Percentiles rank a stretch among this genome's conserved stretches.
These are phyloP conservation scores for Protodeltote pygarga DNA, from an alignment of 2,888 invertebrate genomes.

Conservation along the genomic window DNA sequence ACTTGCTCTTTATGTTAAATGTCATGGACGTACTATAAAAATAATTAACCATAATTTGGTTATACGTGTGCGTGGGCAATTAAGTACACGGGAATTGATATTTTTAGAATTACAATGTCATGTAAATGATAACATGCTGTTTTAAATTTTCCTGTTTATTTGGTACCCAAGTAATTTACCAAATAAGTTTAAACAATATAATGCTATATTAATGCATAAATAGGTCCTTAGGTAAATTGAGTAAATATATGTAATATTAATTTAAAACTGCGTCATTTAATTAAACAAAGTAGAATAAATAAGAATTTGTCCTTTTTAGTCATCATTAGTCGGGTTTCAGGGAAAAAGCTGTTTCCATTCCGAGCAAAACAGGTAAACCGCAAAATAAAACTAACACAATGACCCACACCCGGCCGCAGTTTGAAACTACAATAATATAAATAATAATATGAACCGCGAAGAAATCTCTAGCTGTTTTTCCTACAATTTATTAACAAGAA, in stretches of 20 bases:
- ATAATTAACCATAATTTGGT: neutral
- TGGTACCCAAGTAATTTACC: neutral
- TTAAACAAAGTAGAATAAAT: slow-evolving; percentile 42
- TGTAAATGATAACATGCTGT: too few species aligned
- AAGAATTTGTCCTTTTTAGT: slow-evolving; percentile 53
- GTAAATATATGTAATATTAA: slow-evolving; percentile 14
- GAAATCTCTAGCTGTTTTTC: slow-evolving; percentile 21
- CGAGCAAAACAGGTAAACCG: slow-evolving; percentile 76
- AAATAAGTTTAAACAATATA: too few species aligned
- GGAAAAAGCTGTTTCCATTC: slow-evolving; percentile 56
- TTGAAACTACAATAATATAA: slow-evolving; percentile 36
- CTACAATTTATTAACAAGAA: slow-evolving; percentile 6
- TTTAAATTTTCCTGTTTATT: too few species aligned
- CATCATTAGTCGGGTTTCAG: slow-evolving; percentile 45
- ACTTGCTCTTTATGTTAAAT: slow-evolving; percentile 33
- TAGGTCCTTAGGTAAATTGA: slow-evolving; percentile 2
- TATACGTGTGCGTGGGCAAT: neutral
- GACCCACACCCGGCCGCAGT: slow-evolving; percentile 29
- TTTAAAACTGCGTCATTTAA: slow-evolving; percentile 42
- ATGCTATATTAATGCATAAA: slow-evolving; percentile 11
- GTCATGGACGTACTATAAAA: slow-evolving; percentile 34
- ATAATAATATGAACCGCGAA: slow-evolving; percentile 15
- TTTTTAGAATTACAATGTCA: too few species aligned
- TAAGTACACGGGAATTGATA: neutral
- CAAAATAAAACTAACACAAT: slow-evolving; percentile 49